phyloP scores from a whole-genome alignment of 2,113 vertebrate genomes.

The Cnemophilus loriae region DNA sequence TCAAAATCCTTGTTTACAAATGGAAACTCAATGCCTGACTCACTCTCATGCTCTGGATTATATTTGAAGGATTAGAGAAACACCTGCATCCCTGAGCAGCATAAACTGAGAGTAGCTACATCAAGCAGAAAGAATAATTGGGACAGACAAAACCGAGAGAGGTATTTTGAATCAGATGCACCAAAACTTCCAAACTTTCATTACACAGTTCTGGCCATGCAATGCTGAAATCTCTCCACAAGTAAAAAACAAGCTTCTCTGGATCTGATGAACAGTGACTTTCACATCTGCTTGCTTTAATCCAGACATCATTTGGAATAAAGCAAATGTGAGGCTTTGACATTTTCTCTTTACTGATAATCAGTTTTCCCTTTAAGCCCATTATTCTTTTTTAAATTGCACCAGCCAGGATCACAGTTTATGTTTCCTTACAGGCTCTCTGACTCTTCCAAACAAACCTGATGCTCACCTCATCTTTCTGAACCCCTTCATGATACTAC shows the following conservation, averaged over 20 bases:
- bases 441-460: not conserved
- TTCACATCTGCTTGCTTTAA: not conserved
- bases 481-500: not conserved
- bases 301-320: not conserved
- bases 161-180: not conserved
- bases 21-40: not conserved
- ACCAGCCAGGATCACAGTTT: not conserved
- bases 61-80: not conserved
- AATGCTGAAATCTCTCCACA: not conserved
- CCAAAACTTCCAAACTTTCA: not conserved
- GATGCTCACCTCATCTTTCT: not conserved
- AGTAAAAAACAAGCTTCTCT: not conserved
- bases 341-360: not conserved
- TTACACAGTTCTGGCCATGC: not conserved
- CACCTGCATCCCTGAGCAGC: accelerated
- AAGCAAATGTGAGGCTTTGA: not conserved
- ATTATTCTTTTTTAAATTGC: not conserved
- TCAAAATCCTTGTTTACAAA: not conserved
- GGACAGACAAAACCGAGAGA: not conserved
- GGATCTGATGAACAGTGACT: not conserved
- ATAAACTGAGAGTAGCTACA: not conserved
- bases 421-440: not conserved
- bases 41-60: not conserved
- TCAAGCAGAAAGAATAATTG: not conserved
- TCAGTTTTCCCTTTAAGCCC: not conserved